Conservation (phyloP, 2,888 invertebrate genomes). For the Eledona agricola region DNA sequence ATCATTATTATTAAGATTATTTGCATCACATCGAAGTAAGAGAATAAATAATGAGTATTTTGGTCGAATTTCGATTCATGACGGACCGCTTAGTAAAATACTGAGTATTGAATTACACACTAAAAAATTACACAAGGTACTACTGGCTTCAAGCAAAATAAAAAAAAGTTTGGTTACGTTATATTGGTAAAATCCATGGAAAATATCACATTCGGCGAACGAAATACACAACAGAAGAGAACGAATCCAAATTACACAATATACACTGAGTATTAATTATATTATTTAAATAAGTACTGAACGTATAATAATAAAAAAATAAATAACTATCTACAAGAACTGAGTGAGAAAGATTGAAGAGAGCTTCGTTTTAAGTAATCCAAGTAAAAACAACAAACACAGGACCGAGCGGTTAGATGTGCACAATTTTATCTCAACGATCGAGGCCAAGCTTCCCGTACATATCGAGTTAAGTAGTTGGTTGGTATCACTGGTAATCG, state of each 20-base stretch:
- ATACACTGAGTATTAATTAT: constrained; percentile 32
- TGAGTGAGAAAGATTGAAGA: constrained; percentile 28
- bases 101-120: constrained; percentile 37
- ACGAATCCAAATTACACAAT: constrained; percentile 28
- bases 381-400: constrained; percentile 13
- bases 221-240: constrained; percentile 8
- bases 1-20: constrained; percentile 27
- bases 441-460: constrained; percentile 39
- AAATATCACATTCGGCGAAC: constrained; percentile 53
- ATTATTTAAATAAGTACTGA: constrained; percentile 35
- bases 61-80: constrained; percentile 26
- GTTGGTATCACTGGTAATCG: constrained; percentile 49
- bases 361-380: constrained; percentile 27
- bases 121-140: constrained; percentile 46
- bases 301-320: constrained; percentile 28
- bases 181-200: constrained; percentile 44
- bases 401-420: constrained; percentile 20
- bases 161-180: constrained; percentile 52
- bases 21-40: constrained; percentile 28
- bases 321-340: constrained; percentile 37
- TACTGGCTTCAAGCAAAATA: constrained; percentile 57
- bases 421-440: constrained; percentile 18
- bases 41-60: constrained; percentile 36
- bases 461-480: constrained; percentile 47
- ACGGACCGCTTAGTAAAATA: constrained; percentile 33